phyloP scores from a whole-genome alignment of 2,113 vertebrate species.

The Ellobius talpinus region DNA sequence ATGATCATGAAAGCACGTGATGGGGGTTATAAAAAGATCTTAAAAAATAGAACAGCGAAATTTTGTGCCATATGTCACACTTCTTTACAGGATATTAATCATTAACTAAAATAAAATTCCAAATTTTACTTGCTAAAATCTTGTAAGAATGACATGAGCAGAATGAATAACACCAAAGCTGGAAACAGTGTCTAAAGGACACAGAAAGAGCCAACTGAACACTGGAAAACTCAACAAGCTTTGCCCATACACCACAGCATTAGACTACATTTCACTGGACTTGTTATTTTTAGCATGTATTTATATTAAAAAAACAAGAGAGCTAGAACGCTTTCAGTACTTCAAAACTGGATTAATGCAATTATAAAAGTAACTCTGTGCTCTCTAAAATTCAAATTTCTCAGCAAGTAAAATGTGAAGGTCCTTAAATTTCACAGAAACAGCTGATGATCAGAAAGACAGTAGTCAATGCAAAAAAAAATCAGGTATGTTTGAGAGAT shows the following conservation, averaged over 20 bases:
- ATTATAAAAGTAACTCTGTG: constrained; percentile 36
- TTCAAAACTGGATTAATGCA: constrained; percentile 82
- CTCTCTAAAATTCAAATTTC: constrained; percentile 36
- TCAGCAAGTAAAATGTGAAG: constrained; percentile 16
- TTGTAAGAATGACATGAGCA: neutral
- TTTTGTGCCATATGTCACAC: constrained; percentile 11
- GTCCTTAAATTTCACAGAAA: constrained; percentile 29
- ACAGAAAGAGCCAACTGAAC: neutral
- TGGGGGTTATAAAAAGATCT: constrained; percentile 19
- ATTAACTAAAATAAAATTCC: constrained; percentile 47
- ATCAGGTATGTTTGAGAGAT: neutral
- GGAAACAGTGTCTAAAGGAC: neutral
- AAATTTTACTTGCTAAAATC: constrained; percentile 45
- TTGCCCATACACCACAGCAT: neutral
- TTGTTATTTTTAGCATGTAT: constrained; percentile 56
- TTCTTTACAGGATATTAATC: constrained; percentile 53
- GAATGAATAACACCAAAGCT: neutral
- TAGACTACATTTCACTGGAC: neutral
- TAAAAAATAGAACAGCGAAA: constrained; percentile 74
- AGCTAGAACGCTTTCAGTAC: constrained; percentile 82
- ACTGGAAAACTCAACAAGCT: neutral
- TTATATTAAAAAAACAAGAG: constrained; percentile 76
- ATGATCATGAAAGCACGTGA: neutral
- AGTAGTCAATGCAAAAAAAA: neutral
- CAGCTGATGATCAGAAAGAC: neutral